Evolutionary conservation across 2,888 invertebrate genomes (phyloP).

Genomic region (Mythimna impura): DNA sequence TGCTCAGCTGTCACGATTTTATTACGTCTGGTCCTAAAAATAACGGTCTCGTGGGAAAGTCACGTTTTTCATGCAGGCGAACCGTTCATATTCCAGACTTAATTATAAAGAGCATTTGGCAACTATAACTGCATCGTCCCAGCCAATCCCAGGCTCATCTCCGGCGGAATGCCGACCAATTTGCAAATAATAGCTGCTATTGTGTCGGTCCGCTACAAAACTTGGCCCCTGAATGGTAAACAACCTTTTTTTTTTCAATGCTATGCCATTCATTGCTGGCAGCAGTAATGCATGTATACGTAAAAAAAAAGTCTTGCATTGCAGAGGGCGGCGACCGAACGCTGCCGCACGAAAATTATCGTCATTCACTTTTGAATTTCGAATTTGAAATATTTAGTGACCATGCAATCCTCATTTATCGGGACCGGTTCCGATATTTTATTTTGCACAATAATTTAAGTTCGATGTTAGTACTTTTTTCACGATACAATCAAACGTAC

Average conservation of each 20-base stretch:
- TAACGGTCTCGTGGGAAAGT: slow-evolving; percentile 41
- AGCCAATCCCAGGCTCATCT: slow-evolving; percentile 33
- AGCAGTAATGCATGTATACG: slow-evolving; percentile 13
- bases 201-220: slow-evolving; percentile 56
- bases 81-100: slow-evolving; percentile 20
- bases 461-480: slow-evolving; percentile 40
- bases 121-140: slow-evolving; percentile 30
- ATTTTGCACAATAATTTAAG: slow-evolving; percentile 56
- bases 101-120: slow-evolving; percentile 45
- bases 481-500: slow-evolving; percentile 38
- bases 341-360: slow-evolving; percentile 43
- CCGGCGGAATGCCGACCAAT: slow-evolving; percentile 42
- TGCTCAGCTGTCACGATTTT: slow-evolving; percentile 17
- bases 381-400: slow-evolving; percentile 67
- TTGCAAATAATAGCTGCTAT: slow-evolving; percentile 58
- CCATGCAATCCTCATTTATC: slow-evolving; percentile 62
- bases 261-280: slow-evolving; percentile 53
- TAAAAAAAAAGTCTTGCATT: slow-evolving; percentile 32
- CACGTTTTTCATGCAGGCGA: slow-evolving; percentile 31
- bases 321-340: slow-evolving; percentile 63
- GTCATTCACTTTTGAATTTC: slow-evolving; percentile 60
- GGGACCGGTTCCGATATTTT: slow-evolving; percentile 62
- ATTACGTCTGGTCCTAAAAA: slow-evolving; percentile 30
- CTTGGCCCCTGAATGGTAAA: slow-evolving; percentile 63
- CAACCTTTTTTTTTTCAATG: slow-evolving; percentile 50